Evolutionary conservation across 2,888 invertebrate species (phyloP).

Genomic region (Chloroclystis v-ata): DNA sequence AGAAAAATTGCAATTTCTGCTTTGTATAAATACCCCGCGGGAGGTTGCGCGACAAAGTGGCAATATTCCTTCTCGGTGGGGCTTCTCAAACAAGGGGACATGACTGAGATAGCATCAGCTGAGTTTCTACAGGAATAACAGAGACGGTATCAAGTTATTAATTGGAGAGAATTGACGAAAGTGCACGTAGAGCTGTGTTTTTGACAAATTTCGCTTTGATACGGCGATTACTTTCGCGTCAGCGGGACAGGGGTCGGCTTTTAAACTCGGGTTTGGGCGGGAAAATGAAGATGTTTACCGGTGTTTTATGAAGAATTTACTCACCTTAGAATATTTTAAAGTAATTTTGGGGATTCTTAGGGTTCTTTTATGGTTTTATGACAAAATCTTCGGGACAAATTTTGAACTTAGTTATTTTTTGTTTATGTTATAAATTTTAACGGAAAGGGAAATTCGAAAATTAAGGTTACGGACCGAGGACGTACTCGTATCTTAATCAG

Average conservation of each 20-base stretch:
- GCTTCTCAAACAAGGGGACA: constrained; percentile 73
- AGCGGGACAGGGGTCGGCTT: constrained; percentile 58
- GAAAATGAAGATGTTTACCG: constrained; percentile 36
- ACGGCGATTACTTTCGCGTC: constrained; percentile 75
- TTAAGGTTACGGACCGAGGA: too few species aligned
- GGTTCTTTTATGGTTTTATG: not conserved
- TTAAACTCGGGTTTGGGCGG: constrained; percentile 39
- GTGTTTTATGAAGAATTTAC: constrained; percentile 12
- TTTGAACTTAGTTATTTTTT: too few species aligned
- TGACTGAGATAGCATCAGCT: constrained; percentile 43
- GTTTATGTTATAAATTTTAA: too few species aligned
- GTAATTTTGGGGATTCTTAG: not conserved
- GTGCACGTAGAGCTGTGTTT: constrained; percentile 71
- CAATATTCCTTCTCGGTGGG: constrained; percentile 76
- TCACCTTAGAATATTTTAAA: not conserved
- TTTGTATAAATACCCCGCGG: constrained; percentile 66
- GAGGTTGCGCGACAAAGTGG: constrained; percentile 74
- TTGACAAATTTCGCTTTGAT: constrained; percentile 78
- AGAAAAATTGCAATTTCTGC: constrained; percentile 70
- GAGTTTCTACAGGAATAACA: constrained; percentile 31
- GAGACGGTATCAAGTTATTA: constrained; percentile 62
- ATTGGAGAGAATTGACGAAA: constrained; percentile 77
- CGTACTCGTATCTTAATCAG: too few species aligned
- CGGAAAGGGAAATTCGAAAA: too few species aligned
- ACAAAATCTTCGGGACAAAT: too few species aligned